Conservation (phyloP, 2,888 invertebrate species). For the Lepidocyrtinus sp. region DNA sequence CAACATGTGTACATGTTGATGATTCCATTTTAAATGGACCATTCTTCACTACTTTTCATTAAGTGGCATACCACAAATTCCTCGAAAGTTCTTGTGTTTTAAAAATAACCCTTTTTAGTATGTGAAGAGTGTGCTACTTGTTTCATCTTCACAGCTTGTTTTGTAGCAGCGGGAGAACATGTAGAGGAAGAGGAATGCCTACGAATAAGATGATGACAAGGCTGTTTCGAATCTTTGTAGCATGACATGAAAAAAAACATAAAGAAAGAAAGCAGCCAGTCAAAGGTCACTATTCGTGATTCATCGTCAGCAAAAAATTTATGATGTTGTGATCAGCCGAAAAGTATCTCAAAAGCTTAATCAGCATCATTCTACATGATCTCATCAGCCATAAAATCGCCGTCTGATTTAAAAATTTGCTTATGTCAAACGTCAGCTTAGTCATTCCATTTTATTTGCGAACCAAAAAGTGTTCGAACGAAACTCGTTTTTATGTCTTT, state of each 20-base stretch:
- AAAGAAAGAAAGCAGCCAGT: neutral
- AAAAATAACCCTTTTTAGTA: constrained; percentile 5
- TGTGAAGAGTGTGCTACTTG: constrained; percentile 5
- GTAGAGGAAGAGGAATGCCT: neutral
- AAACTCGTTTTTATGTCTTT: too few relatives aligned
- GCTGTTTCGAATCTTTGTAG: neutral
- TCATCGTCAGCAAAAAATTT: too few relatives aligned
- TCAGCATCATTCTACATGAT: neutral
- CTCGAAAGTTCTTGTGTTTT: neutral
- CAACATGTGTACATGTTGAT: neutral
- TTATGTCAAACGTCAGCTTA: too few relatives aligned
- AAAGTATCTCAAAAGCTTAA: neutral
- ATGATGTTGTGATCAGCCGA: too few relatives aligned
- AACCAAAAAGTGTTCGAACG: too few relatives aligned
- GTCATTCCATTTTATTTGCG: too few relatives aligned
- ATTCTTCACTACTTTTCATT: neutral
- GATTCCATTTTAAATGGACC: neutral
- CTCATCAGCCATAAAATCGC: neutral
- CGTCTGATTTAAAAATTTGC: neutral
- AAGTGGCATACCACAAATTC: neutral
- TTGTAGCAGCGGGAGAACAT: neutral
- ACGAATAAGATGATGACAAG: neutral
- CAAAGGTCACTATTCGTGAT: neutral
- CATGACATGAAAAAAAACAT: neutral
- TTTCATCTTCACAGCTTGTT: neutral